A percentile compares a stretch with the other conserved stretches of the same genome.
phyloP scores from a whole-genome alignment of 2,113 vertebrate species.

The Zosterops hypoxanthus region DNA sequence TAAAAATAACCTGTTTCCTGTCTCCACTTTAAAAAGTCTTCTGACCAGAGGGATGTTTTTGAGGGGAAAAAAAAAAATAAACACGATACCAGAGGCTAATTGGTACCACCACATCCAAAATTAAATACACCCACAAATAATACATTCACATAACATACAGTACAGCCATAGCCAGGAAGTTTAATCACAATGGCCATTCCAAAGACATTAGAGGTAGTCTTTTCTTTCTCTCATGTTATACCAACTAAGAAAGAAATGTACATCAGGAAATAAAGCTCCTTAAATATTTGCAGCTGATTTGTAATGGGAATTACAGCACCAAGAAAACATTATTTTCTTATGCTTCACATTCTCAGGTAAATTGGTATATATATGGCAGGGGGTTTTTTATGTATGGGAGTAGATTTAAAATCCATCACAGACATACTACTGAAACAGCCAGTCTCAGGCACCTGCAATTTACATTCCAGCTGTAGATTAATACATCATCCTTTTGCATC shows the following conservation, averaged over 20 bases:
- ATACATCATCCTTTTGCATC: neutral
- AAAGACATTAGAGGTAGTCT: neutral
- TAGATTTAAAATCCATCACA: neutral
- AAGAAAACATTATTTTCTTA: neutral
- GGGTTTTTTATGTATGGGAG: neutral
- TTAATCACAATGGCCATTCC: neutral
- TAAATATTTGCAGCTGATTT: conserved; percentile 38
- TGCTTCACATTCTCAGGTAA: neutral
- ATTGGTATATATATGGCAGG: neutral
- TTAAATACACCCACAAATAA: neutral
- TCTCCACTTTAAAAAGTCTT: conserved; percentile 7
- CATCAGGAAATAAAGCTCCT: conserved; percentile 10
- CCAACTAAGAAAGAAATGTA: neutral
- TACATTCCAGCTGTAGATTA: neutral
- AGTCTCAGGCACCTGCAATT: neutral
- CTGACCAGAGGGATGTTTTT: neutral
- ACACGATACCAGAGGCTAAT: neutral
- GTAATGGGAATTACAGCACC: conserved; percentile 4
- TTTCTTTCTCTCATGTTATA: neutral
- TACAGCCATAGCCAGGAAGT: neutral
- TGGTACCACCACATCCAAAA: neutral
- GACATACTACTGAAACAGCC: neutral
- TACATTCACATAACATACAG: neutral
- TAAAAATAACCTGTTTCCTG: conserved; percentile 18
- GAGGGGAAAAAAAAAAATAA: neutral